Evolutionary conservation across 1,140 invertebrate species (phyloP).

Genomic region (Charaxes varanes): DNA sequence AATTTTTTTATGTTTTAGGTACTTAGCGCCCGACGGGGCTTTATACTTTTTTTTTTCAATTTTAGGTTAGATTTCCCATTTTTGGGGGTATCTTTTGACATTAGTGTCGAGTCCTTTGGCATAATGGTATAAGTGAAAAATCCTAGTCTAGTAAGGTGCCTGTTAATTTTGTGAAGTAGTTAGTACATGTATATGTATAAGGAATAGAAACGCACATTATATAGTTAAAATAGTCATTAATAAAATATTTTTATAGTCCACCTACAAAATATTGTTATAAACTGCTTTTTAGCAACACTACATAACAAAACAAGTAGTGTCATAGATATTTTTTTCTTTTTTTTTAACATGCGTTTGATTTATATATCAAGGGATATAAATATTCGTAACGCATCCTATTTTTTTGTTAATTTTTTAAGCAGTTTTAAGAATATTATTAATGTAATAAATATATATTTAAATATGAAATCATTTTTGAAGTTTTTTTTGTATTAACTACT

Average conservation of each 20-base stretch:
- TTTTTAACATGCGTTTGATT: slow-evolving; percentile 45
- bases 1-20: slow-evolving; percentile 30
- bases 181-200: slow-evolving; percentile 1
- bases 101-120: slow-evolving; percentile 23
- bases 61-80: slow-evolving; percentile 17
- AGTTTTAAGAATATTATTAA: not conserved
- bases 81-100: slow-evolving; percentile 25
- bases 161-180: slow-evolving; percentile 8
- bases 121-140: slow-evolving; percentile 25
- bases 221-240: too few relatives aligned
- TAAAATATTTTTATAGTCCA: too few relatives aligned
- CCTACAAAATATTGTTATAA: too few relatives aligned
- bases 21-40: slow-evolving; percentile 30
- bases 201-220: slow-evolving; percentile 3
- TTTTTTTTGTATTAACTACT: too few relatives aligned
- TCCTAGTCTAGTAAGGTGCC: slow-evolving; percentile 25
- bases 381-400: slow-evolving; percentile 39
- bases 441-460: not conserved
- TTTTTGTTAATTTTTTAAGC: slow-evolving; percentile 4
- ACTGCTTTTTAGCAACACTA: too few relatives aligned
- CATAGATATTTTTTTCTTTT: slow-evolving; percentile 2
- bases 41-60: slow-evolving; percentile 19
- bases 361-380: slow-evolving; percentile 59
- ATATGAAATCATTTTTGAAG: not conserved
- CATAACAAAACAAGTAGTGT: too few relatives aligned